phyloP scores from a whole-genome alignment of 2,113 vertebrate species.

The Hippolais icterina region DNA sequence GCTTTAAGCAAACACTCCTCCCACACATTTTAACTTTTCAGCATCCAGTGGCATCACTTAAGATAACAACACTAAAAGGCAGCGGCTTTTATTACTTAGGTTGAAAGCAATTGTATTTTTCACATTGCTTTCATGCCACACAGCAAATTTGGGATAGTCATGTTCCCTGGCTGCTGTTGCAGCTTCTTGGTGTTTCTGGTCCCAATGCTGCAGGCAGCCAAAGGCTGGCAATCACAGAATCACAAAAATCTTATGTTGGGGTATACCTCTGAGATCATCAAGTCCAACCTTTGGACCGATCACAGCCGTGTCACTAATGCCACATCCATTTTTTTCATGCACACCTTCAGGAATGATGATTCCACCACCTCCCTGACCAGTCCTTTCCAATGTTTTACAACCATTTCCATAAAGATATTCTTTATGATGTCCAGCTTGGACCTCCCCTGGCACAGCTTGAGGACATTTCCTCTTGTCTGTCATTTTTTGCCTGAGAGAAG shows the following conservation, averaged over 20 bases:
- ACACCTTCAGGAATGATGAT: background rate
- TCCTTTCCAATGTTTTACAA: background rate
- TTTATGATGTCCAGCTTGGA: background rate
- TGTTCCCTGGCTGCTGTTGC: fast-evolving
- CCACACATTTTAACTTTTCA: background rate
- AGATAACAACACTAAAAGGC: background rate
- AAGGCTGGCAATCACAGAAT: fast-evolving
- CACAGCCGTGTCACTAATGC: background rate
- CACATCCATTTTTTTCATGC: background rate
- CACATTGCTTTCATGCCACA: background rate
- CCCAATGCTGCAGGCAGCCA: fast-evolving
- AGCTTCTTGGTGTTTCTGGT: background rate
- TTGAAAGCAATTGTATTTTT: background rate
- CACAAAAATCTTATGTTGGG: background rate
- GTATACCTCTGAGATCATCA: background rate
- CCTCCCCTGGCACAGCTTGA: background rate
- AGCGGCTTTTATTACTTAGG: background rate
- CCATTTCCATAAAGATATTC: background rate
- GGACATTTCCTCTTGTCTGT: background rate
- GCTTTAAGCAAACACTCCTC: background rate
- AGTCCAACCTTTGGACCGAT: background rate
- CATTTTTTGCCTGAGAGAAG: background rate
- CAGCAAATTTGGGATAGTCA: background rate
- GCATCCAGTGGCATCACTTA: background rate
- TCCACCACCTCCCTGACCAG: background rate